phyloP scores from a whole-genome alignment of 37 sponge, comb jelly and placozoan genomes.

The Ianthella basta region DNA sequence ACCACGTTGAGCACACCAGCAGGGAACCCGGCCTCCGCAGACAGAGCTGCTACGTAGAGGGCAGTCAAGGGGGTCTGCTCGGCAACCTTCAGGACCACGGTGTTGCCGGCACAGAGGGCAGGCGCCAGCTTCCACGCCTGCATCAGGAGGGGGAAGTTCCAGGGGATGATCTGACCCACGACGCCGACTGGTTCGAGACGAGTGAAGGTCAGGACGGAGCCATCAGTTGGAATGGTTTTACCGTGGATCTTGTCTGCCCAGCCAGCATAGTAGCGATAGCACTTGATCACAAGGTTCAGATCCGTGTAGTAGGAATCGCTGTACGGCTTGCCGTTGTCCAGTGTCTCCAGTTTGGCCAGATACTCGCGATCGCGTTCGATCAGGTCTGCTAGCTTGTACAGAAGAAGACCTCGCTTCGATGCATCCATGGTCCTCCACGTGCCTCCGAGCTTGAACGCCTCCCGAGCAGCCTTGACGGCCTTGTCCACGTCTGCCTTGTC shows the following conservation, averaged over 20 bases:
- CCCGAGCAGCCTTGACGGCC: slow-evolving; percentile 91
- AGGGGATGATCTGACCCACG: slow-evolving; percentile 95
- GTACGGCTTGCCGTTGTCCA: slow-evolving; percentile 97
- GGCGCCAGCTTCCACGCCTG: slow-evolving; percentile 98
- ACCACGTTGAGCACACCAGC: slow-evolving; percentile 96
- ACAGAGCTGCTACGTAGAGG: slow-evolving; percentile 89
- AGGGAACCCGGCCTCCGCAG: slow-evolving; percentile 94
- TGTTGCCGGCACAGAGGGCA: slow-evolving; percentile 89
- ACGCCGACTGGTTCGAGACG: slow-evolving; percentile 99
- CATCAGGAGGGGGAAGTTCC: slow-evolving; percentile 98
- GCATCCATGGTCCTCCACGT: slow-evolving; percentile 96
- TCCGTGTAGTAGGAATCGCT: slow-evolving; percentile 66
- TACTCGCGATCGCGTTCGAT: slow-evolving; percentile 94
- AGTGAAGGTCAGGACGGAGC: slow-evolving; percentile 78
- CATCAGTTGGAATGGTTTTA: slow-evolving; percentile 95
- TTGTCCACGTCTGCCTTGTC: slow-evolving; percentile 97
- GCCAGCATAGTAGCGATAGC: slow-evolving; percentile 94
- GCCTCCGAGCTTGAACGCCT: slow-evolving; percentile 89
- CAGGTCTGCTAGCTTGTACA: slow-evolving; percentile 89
- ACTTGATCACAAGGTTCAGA: slow-evolving; percentile 58
- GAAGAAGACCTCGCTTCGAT: slow-evolving; percentile 83
- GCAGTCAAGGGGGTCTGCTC: slow-evolving; percentile 96
- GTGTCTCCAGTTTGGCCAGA: slow-evolving; percentile 87
- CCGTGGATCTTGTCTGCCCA: slow-evolving; percentile 99
- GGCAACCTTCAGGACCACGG: slow-evolving; percentile 89